These are phyloP conservation scores for Drosophila nikananu DNA, from an alignment of 1,140 invertebrate genomes.

Conservation along the genomic window DNA sequence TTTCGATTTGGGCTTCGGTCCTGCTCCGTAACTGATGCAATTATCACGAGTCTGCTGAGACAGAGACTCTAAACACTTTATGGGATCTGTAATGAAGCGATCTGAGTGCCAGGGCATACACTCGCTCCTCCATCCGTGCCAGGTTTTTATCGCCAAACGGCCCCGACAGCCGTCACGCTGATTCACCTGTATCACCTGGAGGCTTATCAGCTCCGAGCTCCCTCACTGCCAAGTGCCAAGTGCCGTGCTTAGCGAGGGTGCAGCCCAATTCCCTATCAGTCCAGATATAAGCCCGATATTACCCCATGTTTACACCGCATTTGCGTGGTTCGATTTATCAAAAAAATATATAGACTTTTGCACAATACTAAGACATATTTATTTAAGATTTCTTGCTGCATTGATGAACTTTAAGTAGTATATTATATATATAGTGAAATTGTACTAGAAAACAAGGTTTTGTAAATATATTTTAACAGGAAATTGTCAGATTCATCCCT, in stretches of 20 bases:
- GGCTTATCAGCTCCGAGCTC: conserved; percentile 35
- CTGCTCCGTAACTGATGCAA: conserved; percentile 37
- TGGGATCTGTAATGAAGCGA: conserved; percentile 38
- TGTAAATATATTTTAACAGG: background rate
- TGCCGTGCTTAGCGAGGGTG: conserved; percentile 42
- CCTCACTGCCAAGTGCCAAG: conserved; percentile 26
- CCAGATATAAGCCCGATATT: conserved; percentile 42
- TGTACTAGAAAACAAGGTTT: background rate
- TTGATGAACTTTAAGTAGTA: background rate
- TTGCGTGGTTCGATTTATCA: conserved; percentile 30
- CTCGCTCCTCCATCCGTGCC: background rate
- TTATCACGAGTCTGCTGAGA: conserved; percentile 36
- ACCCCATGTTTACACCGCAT: conserved; percentile 37
- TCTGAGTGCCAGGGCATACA: conserved; percentile 11
- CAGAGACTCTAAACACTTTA: conserved; percentile 38
- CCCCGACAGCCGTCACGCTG: conserved; percentile 41
- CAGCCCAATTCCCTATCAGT: conserved; percentile 32
- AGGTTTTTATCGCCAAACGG: conserved; percentile 31
- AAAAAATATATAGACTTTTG: background rate
- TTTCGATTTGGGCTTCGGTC: conserved; percentile 4
- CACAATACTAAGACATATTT: background rate
- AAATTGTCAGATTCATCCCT: background rate
- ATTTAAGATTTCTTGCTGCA: background rate
- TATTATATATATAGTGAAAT: too few relatives aligned
- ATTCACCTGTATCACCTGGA: conserved; percentile 35